Evolutionary conservation across 2,888 invertebrate genomes (phyloP).

Genomic region (Linhomoeus sp.): DNA sequence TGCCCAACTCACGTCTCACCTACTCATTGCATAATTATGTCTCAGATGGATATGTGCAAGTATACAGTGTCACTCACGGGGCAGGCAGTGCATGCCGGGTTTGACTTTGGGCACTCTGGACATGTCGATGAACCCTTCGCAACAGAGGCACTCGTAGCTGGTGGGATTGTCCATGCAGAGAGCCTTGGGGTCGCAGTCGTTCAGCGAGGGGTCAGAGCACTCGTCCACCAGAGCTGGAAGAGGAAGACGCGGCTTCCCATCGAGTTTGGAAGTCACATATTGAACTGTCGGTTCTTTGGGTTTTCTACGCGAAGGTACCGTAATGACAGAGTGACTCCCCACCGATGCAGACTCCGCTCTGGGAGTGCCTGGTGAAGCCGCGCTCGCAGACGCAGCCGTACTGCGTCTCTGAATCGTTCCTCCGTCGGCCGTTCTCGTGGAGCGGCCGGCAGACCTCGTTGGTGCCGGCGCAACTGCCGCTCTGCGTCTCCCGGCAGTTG

Average conservation of each 20-base stretch:
- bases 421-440: too few relatives aligned
- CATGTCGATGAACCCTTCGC: conserved; percentile 15
- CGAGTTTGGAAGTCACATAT: too few relatives aligned
- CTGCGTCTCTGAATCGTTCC: too few relatives aligned
- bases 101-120: conserved; percentile 13
- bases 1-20: neutral
- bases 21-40: neutral
- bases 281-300: too few relatives aligned
- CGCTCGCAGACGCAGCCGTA: conserved; percentile 5
- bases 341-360: conserved; percentile 5
- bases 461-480: neutral
- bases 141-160: conserved; percentile 16
- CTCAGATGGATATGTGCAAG: too few relatives aligned
- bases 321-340: neutral
- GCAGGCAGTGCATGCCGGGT: conserved; percentile 18
- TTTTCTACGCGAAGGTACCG: too few relatives aligned
- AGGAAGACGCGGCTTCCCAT: too few relatives aligned
- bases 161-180: neutral
- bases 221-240: conserved; percentile 13
- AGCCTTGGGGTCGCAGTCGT: conserved; percentile 4
- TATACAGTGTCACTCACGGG: conserved; percentile 12
- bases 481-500: too few relatives aligned
- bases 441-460: conserved; percentile 2
- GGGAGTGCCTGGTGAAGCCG: conserved; percentile 1
- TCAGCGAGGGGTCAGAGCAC: neutral